Conservation (phyloP, 1,140 invertebrate genomes). For the Galleria mellonella region DNA sequence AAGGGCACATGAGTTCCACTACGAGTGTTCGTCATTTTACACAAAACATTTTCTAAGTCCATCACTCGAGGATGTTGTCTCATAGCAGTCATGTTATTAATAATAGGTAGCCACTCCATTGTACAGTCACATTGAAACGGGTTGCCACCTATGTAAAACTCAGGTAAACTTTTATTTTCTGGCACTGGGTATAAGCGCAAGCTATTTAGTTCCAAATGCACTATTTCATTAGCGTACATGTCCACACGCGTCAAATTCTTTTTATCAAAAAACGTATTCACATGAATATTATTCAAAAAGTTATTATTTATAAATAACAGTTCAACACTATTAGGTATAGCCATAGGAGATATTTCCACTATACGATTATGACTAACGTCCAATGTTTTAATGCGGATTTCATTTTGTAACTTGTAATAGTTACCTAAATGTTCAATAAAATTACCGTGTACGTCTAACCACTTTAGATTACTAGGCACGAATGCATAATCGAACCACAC, state of each 20-base stretch:
- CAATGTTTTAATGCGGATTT: slow-evolving; percentile 86
- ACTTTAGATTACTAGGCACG: slow-evolving; percentile 90
- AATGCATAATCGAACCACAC: slow-evolving; percentile 94
- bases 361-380: slow-evolving; percentile 93
- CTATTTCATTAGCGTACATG: slow-evolving; percentile 90
- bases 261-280: slow-evolving; percentile 91
- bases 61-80: slow-evolving; percentile 89
- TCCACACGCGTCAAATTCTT: slow-evolving; percentile 89
- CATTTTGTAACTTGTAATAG: slow-evolving; percentile 88
- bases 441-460: slow-evolving; percentile 92
- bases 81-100: slow-evolving; percentile 87
- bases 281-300: slow-evolving; percentile 83
- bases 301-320: slow-evolving; percentile 93
- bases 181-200: slow-evolving; percentile 83
- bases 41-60: slow-evolving; percentile 91
- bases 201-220: slow-evolving; percentile 86
- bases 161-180: slow-evolving; percentile 81
- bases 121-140: slow-evolving; percentile 93
- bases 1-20: slow-evolving; percentile 82
- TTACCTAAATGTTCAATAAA: slow-evolving; percentile 89
- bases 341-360: slow-evolving; percentile 83
- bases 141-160: slow-evolving; percentile 92
- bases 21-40: slow-evolving; percentile 85
- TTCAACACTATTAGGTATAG: slow-evolving; percentile 92
- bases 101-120: slow-evolving; percentile 93